Evolutionary conservation across 2,113 vertebrate species (phyloP), one percentile per base, ranked within the genome.

Genomic region (Manacus vitellinus): DNA sequence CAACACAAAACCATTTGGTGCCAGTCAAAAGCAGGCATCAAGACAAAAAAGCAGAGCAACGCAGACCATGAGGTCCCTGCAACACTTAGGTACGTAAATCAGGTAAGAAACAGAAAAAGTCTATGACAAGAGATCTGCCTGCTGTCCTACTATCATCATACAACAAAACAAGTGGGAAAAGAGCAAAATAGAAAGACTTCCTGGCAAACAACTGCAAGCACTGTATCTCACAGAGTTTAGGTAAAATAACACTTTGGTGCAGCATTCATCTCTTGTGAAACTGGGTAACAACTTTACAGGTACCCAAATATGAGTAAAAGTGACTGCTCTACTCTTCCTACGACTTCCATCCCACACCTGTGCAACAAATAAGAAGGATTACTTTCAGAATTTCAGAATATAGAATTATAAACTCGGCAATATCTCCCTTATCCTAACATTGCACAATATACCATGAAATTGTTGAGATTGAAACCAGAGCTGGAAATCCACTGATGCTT

Each of bases 51-150:
- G 13, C 24, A 88, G 13, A 82, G 44, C 41, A 88, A 31, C 11
- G 11, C 6, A 71, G 18, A 82, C 13, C 17, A 41, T 31, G 27
- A 83, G 3, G 15, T 44, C 25, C 41, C 44, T 22, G 23, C 13
- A 58, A 30, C 62, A 35, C 15, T 28, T 31, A 37, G 6, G 4
- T 35, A 58, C 0, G 0, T 27, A 54, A 56, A 88, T 11, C 7
- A 56, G 16, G 16, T 25, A 75, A 68, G 52, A 71, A 71, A 71
- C 0, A 6, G 7, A 41, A 85, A 47, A 8, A 12, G 8, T 78
- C 47, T 27, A 5, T 6, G 66, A 15, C 13, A 58, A 73, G 19
- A 76, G 21, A 43, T 56, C 41, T 70, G 19, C 25, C 58, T 71
- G 66, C 28, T 85, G 24, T 58, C 14, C 56, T 18, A 7, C 63